phyloP scores from a whole-genome alignment of 2,113 vertebrate genomes.

The Pandion haliaetus region DNA sequence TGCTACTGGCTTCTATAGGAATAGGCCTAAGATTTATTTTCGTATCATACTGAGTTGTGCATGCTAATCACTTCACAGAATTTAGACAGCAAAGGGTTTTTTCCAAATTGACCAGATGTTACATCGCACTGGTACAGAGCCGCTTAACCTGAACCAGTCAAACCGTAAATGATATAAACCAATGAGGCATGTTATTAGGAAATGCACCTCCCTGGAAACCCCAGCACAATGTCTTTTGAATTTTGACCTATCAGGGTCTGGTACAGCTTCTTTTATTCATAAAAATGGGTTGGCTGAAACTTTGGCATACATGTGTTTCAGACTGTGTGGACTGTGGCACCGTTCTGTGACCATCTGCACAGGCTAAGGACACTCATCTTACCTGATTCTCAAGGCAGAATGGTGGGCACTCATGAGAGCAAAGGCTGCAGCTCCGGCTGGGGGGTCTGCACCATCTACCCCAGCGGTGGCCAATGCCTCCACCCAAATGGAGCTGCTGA shows the following conservation, averaged over 20 bases:
- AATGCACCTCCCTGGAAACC: neutral
- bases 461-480: neutral
- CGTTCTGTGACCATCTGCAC: too few relatives aligned
- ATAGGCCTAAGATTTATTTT: slow-evolving; percentile 5
- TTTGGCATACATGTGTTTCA: neutral
- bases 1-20: neutral
- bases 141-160: neutral
- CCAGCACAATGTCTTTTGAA: neutral
- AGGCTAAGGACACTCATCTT: too few relatives aligned
- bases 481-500: neutral
- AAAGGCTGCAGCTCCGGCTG: neutral
- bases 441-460: neutral
- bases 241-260: neutral
- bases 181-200: neutral
- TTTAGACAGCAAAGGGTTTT: neutral
- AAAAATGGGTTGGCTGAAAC: neutral
- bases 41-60: neutral
- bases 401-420: too few relatives aligned
- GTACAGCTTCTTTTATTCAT: neutral
- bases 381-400: too few relatives aligned
- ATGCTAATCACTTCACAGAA: neutral
- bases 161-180: neutral
- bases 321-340: neutral
- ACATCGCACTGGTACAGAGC: neutral
- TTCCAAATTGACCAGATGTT: neutral